phyloP scores from a whole-genome alignment of 2,113 vertebrate genomes.

The Anguilla rostrata region DNA sequence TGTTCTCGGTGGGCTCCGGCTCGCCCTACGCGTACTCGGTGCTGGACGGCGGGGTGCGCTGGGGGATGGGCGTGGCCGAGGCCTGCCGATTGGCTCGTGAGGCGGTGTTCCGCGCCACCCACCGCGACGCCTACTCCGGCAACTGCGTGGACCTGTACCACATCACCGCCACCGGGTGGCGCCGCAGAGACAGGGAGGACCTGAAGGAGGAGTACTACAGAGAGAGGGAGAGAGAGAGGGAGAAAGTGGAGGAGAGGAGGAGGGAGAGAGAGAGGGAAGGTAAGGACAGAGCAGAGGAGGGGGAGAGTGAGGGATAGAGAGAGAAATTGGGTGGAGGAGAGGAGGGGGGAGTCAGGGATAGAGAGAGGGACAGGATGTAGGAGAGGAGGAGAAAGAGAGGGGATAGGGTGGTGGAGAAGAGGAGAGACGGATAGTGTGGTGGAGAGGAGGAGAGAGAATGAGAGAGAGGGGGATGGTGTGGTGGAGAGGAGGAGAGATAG shows the following conservation, averaged over 20 bases:
- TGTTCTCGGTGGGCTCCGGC: constrained; percentile 83
- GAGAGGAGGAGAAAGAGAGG: neutral
- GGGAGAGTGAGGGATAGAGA: neutral
- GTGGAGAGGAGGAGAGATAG: neutral
- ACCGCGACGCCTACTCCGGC: constrained; percentile 82
- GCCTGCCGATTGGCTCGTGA: constrained; percentile 73
- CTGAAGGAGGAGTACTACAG: constrained; percentile 69
- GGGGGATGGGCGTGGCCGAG: constrained; percentile 66
- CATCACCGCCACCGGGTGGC: constrained; percentile 74
- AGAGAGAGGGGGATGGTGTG: constrained; percentile 23
- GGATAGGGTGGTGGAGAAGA: constrained; percentile 9
- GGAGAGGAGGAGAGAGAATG: constrained; percentile 8
- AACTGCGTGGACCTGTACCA: constrained; percentile 82
- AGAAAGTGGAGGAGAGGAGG: constrained; percentile 42
- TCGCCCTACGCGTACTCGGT: constrained; percentile 81
- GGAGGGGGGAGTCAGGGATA: neutral
- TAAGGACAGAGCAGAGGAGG: neutral
- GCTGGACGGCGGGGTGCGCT: constrained; percentile 67
- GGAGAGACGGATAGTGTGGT: neutral
- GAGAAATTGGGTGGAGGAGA: neutral
- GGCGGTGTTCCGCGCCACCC: constrained; percentile 79
- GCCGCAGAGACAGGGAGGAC: constrained; percentile 65
- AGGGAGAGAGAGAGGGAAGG: constrained; percentile 33
- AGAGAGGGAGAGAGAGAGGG: constrained; percentile 51
- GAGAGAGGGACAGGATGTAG: constrained; percentile 20